Base-by-base conservation (phyloP, 2,797 vertebrate genomes). In the Cirrhinus mrigala region DNA sequence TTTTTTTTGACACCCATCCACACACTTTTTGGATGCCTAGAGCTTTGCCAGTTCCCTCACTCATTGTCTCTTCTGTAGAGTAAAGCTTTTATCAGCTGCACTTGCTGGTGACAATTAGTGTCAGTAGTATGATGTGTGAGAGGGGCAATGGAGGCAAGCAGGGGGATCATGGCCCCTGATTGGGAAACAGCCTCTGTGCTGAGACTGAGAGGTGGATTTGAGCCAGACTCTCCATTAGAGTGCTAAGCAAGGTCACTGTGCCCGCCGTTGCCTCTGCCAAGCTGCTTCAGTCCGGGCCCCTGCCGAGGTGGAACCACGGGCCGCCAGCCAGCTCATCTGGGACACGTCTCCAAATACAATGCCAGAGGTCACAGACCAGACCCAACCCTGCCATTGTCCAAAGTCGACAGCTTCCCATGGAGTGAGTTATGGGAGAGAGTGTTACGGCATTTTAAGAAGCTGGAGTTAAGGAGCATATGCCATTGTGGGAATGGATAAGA, bases 211-310 rank as follows among this genome's bases (percentile, higher is more conserved):
- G 91, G 90, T 96, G 94, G 94, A 94, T 85, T 89, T 24, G 62
- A 18, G 95, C 95, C 95, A 95, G 93, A 89, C 92, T 91, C 88
- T 95, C 94, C 94, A 95, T 96, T 95, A 95, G 91, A 90, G 89
- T 94, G 90, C 90, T 89, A 87, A 84, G 88, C 93, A 93, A 95
- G 95, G 95, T 95, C 94, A 94, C 88, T 90, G 79, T 82, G 82
- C 91, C 88, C 88, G 89, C 87, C 89, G 87, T 89, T 89, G 85
- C 68, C 86, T 83, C 89, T 94, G 93, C 94, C 93, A 94, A 93
- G 91, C 88, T 87, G 89, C 89, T 91, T 90, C 12, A 89, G 90
- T 89, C 90, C 89, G 48, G 83, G 81, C 90, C 89, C 83, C 74
- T 56, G 52, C 46, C 9, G 79, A 78, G 73, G 50, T 84, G 81